A percentile compares a stretch with the other conserved stretches of the same genome.
phyloP scores from a whole-genome alignment of 2,113 vertebrate genomes.

The Lanius collurio region DNA sequence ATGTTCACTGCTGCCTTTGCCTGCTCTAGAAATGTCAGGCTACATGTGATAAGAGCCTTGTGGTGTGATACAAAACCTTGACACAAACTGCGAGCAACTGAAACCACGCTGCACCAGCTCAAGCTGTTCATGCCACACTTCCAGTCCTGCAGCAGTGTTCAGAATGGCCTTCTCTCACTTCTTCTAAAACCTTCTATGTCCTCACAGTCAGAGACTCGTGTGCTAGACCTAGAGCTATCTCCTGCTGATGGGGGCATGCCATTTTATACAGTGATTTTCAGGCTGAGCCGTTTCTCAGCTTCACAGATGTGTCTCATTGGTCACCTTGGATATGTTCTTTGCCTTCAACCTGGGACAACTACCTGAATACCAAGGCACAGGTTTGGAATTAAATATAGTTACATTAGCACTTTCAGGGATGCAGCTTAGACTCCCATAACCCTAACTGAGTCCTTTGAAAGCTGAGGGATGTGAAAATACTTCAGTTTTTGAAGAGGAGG shows the following conservation, averaged over 20 bases:
- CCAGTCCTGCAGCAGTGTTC: neutral
- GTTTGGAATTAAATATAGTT: neutral
- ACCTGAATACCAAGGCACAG: neutral
- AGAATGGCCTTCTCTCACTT: neutral
- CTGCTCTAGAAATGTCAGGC: neutral
- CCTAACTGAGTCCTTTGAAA: neutral
- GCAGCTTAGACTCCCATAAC: neutral
- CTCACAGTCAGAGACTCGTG: neutral
- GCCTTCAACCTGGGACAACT: neutral
- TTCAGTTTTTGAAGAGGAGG: neutral
- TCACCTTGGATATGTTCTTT: neutral
- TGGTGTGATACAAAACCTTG: neutral
- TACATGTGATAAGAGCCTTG: accelerated
- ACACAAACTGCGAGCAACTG: neutral
- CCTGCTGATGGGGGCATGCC: neutral
- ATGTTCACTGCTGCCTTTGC: neutral
- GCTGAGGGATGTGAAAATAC: neutral
- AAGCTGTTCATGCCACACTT: neutral
- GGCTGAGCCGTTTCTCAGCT: neutral
- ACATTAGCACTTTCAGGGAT: neutral
- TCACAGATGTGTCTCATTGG: neutral
- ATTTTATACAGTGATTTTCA: neutral
- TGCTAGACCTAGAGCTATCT: neutral
- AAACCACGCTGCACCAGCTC: neutral
- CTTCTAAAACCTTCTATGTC: neutral